Evolutionary conservation across 2,113 vertebrate species (phyloP).

Genomic region (Zootoca vivipara): DNA sequence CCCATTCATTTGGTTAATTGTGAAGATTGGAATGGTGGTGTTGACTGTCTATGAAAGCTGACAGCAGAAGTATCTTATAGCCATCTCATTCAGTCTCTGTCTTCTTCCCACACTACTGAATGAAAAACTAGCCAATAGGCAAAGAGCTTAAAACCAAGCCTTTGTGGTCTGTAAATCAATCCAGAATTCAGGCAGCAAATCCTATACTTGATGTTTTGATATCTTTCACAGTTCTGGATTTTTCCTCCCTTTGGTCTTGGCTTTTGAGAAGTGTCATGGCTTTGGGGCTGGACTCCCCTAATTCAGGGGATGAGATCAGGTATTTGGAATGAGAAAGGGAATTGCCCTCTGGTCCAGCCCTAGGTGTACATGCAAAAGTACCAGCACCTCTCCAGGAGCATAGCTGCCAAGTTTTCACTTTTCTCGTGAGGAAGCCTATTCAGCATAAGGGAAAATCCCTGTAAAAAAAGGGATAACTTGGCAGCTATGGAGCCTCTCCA

Average conservation of each 20-base stretch:
- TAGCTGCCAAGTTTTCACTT: too few relatives aligned
- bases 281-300: too few relatives aligned
- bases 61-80: background rate
- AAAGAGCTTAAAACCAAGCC: background rate
- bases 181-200: background rate
- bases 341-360: too few relatives aligned
- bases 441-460: too few relatives aligned
- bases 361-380: too few relatives aligned
- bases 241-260: background rate
- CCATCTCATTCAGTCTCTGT: background rate
- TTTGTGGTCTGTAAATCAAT: background rate
- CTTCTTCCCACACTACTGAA: background rate
- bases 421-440: too few relatives aligned
- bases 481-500: too few relatives aligned
- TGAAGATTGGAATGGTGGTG: background rate
- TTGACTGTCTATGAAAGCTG: background rate
- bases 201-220: background rate
- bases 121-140: background rate
- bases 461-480: too few relatives aligned
- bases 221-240: background rate
- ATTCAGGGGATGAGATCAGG: too few relatives aligned
- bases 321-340: too few relatives aligned
- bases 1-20: background rate
- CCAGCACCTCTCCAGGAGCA: too few relatives aligned
- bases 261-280: too few relatives aligned